Base-by-base conservation (phyloP, 2,888 invertebrate genomes). In the Sturmia bella region DNA sequence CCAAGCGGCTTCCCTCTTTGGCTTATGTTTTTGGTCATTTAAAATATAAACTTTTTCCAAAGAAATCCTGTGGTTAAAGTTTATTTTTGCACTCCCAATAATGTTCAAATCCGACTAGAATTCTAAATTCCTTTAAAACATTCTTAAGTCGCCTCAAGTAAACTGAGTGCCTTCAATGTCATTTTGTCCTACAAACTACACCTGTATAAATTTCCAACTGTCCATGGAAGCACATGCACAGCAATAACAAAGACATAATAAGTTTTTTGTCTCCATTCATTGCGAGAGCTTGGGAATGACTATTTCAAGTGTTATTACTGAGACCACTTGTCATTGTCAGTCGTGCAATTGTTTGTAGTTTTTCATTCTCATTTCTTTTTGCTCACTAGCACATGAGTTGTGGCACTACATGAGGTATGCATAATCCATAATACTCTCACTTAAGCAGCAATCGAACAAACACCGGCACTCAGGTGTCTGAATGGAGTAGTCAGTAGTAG, bases 271-370 rank as follows among this genome's bases (percentile, higher is more conserved):
- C 43, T 12, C 19, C 32, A 57, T 24, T 9, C 17, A 74, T 57
- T 57, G 56, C 9, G n/a, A 48, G 50, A 48, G 32, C 59, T 41
- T 61, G 11, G 69, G 61, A 74, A 54, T 76, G 64, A 64, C 61
- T 52, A 56, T 70, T 39, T 68, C 32, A 72, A 74, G 74, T 81
- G 69, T 79, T 69, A 77, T 69, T 61, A 61, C 80, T 59, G 68
- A 64, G 78, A 70, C 45, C 57, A 59, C 64, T 83, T 77, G 64
- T 59, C 59, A 64, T n/a, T 77, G 77, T 76, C 76, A 69, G 39
- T 75, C 43, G 56, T 43, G 48, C 61, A 70, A 68, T 69, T 63
- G 69, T 64, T 59, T 39, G 48, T 50, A 57, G 69, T 64, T 59
- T 39, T 48, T 50, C 56, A 77, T 64, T 32, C 32, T 32, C 32